Percentiles rank a stretch among this genome's conserved stretches.
phyloP scores from a whole-genome alignment of 37 sponge, comb jelly and placozoan genomes.

The Beroe ovata region DNA sequence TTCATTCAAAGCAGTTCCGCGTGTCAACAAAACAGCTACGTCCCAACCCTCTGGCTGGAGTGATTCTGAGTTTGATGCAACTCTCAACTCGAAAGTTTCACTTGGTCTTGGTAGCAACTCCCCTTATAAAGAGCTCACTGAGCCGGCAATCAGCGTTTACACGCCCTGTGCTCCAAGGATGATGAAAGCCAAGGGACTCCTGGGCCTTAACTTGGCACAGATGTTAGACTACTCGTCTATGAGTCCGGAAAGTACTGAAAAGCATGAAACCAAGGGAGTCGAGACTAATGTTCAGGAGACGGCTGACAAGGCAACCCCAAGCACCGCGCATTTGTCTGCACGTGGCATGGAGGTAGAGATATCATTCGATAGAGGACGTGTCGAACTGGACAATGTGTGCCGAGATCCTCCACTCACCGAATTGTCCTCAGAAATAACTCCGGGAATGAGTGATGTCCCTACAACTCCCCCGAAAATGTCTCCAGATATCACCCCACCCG shows the following conservation, averaged over 20 bases:
- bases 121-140: not conserved
- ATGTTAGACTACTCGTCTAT: not conserved
- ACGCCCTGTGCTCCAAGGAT: not conserved
- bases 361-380: not conserved
- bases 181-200: not conserved
- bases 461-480: not conserved
- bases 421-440: too few species aligned
- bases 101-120: not conserved
- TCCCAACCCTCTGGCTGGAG: not conserved
- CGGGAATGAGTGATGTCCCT: not conserved
- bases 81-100: not conserved
- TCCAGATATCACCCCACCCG: not conserved
- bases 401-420: too few species aligned
- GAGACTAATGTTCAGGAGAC: not conserved
- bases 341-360: not conserved
- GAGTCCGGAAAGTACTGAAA: not conserved
- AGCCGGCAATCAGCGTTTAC: not conserved
- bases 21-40: not conserved
- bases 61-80: not conserved
- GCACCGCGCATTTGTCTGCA: not conserved
- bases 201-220: not conserved
- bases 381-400: too few species aligned
- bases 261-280: not conserved
- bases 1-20: not conserved
- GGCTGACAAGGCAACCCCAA: not conserved